Evolutionary conservation across 2,113 vertebrate species (phyloP).

Genomic region (Dascyllus trimaculatus): DNA sequence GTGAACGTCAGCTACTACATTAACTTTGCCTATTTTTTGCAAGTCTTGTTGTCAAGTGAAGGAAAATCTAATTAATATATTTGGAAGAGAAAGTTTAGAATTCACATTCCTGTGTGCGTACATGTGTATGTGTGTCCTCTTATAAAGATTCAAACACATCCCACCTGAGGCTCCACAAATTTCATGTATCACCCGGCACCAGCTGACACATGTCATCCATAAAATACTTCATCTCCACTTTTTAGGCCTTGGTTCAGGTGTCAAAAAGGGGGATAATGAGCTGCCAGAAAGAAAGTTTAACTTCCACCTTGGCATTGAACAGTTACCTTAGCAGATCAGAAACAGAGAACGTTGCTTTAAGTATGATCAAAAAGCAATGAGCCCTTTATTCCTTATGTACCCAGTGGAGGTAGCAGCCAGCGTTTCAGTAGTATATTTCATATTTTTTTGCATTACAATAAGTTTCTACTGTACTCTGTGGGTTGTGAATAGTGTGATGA

Average conservation of each 20-base stretch:
- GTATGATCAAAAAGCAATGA: slow-evolving; percentile 1
- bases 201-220: background rate
- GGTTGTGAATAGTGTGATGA: background rate
- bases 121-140: no score
- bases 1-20: no score
- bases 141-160: background rate
- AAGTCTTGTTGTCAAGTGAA: no score
- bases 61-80: no score
- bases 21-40: no score
- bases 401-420: background rate
- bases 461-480: slow-evolving; percentile 17
- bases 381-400: background rate
- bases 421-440: slow-evolving; percentile 9
- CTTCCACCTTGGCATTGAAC: background rate
- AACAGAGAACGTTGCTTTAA: slow-evolving; percentile 4
- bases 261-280: background rate
- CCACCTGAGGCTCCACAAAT: background rate
- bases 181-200: background rate
- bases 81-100: no score
- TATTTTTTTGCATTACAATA: slow-evolving; percentile 17
- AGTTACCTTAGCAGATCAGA: background rate
- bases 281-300: background rate
- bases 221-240: background rate
- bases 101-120: no score
- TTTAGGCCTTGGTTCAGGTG: slow-evolving; percentile 8